phyloP scores from a whole-genome alignment of 2,888 invertebrate species.

The Hartigia nigra region DNA sequence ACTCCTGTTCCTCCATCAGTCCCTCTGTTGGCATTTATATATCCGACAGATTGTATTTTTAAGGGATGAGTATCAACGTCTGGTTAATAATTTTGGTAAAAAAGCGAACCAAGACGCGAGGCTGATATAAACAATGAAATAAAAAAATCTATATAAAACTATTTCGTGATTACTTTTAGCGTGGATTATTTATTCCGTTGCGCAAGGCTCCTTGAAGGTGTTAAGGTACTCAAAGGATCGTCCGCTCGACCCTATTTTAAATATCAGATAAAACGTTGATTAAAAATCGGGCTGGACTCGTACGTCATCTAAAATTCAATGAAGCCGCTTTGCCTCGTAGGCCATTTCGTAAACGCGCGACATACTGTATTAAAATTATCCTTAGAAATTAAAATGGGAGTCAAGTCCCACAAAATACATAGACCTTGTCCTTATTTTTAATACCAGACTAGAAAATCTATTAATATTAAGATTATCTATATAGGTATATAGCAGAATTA shows the following conservation, averaged over 20 bases:
- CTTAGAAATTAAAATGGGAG: too few relatives aligned
- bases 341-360: not conserved
- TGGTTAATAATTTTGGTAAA: not conserved
- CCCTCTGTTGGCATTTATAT: not conserved
- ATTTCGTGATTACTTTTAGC: not conserved
- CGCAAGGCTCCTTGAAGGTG: not conserved
- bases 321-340: conserved; percentile 24
- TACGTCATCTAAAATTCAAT: conserved; percentile 44
- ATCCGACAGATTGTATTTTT: not conserved
- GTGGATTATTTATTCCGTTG: not conserved
- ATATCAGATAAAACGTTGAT: conserved; percentile 38
- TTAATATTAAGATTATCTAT: not conserved
- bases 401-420: not conserved
- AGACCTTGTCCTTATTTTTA: not conserved
- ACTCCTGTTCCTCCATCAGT: not conserved
- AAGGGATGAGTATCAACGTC: not conserved
- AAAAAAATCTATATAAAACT: not conserved
- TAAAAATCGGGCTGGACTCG: conserved; percentile 23
- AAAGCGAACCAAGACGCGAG: not conserved
- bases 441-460: not conserved
- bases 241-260: conserved; percentile 32
- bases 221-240: not conserved
- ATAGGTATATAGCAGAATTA: not conserved
- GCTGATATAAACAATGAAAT: not conserved
- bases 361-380: too few relatives aligned